Percentiles rank a stretch among this genome's conserved stretches.
phyloP scores from a whole-genome alignment of 2,888 invertebrate genomes.

The Capitulum mitella region DNA sequence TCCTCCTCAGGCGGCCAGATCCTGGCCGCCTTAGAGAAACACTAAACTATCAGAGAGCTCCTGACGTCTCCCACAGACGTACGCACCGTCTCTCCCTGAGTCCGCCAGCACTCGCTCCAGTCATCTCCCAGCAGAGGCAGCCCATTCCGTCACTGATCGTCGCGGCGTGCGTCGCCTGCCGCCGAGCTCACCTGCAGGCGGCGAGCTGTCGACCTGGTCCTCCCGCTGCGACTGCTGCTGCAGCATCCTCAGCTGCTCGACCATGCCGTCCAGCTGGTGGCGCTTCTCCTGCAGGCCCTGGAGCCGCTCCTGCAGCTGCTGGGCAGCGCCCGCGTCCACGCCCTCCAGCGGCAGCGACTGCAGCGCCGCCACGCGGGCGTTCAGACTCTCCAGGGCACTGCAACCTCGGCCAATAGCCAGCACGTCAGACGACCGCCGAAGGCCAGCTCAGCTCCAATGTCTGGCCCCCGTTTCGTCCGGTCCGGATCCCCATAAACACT shows the following conservation, averaged over 20 bases:
- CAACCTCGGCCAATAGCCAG: constrained; percentile 10
- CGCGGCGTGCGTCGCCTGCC: too few species aligned
- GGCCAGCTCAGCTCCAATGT: too few species aligned
- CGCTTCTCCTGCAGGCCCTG: background rate
- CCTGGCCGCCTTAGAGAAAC: too few species aligned
- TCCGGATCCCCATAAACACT: too few species aligned
- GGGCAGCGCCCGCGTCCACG: background rate
- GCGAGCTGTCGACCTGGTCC: background rate
- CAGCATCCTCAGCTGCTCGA: background rate
- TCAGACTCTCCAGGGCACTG: constrained; percentile 9
- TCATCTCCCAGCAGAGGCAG: too few species aligned
- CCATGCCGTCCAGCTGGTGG: constrained; percentile 2
- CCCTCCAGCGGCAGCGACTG: constrained; percentile 2
- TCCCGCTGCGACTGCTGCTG: background rate
- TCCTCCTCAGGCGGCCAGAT: too few species aligned
- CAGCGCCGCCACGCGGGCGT: constrained; percentile 7
- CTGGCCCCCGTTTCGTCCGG: too few species aligned
- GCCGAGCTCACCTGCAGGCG: background rate
- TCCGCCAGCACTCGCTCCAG: too few species aligned
- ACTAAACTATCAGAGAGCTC: too few species aligned
- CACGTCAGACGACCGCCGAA: background rate
- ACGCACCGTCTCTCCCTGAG: too few species aligned
- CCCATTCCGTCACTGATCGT: too few species aligned
- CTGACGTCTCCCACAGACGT: too few species aligned
- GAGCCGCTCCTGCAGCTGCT: constrained; percentile 12